Percentiles rank a stretch among this genome's conserved stretches.
These are phyloP conservation scores for Myrmophylax atrothorax DNA, from an alignment of 2,113 vertebrate genomes.

Conservation along the genomic window DNA sequence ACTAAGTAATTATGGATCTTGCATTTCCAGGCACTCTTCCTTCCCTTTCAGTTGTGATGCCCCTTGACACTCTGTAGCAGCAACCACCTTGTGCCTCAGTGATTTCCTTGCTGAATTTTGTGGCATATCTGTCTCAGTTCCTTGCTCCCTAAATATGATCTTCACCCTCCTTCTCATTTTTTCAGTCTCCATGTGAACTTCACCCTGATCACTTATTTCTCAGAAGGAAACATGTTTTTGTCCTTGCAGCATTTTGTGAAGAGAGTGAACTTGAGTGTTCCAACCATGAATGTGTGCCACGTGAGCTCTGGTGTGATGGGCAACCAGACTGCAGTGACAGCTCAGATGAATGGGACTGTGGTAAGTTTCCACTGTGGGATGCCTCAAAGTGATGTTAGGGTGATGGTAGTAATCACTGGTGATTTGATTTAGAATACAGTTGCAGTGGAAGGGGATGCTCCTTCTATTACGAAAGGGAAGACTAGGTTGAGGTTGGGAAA, in stretches of 20 bases:
- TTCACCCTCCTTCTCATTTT: not conserved
- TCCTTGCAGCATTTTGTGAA: slow-evolving; percentile 83
- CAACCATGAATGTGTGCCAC: slow-evolving; percentile 89
- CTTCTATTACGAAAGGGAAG: not conserved
- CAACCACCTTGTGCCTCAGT: not conserved
- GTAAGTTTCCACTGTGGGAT: slow-evolving; percentile 68
- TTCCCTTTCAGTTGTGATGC: not conserved
- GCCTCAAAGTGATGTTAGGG: not conserved
- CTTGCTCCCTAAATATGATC: not conserved
- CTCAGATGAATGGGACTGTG: slow-evolving; percentile 95
- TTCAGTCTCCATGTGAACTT: not conserved
- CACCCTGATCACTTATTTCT: not conserved
- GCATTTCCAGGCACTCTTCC: not conserved
- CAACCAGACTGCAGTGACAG: slow-evolving; percentile 86
- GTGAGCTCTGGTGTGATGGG: slow-evolving; percentile 90
- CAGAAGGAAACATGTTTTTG: not conserved
- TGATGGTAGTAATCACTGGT: not conserved
- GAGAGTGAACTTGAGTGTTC: slow-evolving; percentile 86
- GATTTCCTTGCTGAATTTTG: not conserved
- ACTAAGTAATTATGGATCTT: not conserved
- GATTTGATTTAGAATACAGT: not conserved
- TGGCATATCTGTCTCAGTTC: not conserved
- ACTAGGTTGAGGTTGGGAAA: not conserved
- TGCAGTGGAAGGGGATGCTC: not conserved
- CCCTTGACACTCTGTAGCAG: not conserved